phyloP scores from a whole-genome alignment of 2,888 invertebrate species.

The Eupithecia dodoneata region DNA sequence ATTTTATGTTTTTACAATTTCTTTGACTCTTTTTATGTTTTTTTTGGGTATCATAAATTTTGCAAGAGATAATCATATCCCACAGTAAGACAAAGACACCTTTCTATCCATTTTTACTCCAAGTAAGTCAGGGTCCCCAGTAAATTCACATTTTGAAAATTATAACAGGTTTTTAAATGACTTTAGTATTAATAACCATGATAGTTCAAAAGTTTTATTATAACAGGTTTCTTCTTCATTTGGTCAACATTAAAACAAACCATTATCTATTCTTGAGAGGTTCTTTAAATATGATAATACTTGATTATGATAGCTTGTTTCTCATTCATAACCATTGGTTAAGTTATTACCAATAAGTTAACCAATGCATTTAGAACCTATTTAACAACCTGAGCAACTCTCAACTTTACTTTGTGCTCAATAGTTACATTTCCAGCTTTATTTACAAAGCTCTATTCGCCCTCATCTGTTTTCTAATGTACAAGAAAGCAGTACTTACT shows the following conservation, averaged over 20 bases:
- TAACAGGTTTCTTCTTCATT: not conserved
- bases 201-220: too few relatives aligned
- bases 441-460: conserved; percentile 7
- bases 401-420: not conserved
- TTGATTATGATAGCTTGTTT: too few relatives aligned
- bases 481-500: conserved; percentile 88
- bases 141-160: not conserved
- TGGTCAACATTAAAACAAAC: not conserved
- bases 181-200: too few relatives aligned
- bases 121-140: not conserved
- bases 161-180: not conserved
- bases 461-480: conserved; percentile 1
- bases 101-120: not conserved
- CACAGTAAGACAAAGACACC: not conserved
- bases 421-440: not conserved
- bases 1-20: not conserved
- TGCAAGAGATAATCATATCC: not conserved
- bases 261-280: not conserved
- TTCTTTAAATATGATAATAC: not conserved
- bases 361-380: not conserved
- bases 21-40: not conserved
- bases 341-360: not conserved
- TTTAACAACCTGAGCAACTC: not conserved
- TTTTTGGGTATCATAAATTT: not conserved
- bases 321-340: not conserved